phyloP scores from a whole-genome alignment of 2,888 invertebrate genomes.

The Caradrina kadenii region DNA sequence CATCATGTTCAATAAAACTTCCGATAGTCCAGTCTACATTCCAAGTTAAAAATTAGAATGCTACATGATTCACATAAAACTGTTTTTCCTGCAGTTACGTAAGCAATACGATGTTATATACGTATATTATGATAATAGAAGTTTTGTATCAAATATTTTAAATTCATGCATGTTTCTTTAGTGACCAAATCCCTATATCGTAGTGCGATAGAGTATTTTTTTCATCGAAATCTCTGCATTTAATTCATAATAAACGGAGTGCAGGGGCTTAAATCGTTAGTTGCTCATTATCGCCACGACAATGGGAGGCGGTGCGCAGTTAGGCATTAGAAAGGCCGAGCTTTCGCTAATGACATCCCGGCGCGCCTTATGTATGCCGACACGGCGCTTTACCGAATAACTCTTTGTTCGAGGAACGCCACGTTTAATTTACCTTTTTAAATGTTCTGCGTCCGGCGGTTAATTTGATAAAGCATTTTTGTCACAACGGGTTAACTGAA shows the following conservation, averaged over 20 bases:
- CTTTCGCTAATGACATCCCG: constrained; percentile 88
- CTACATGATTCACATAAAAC: too few relatives aligned
- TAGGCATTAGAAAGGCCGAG: constrained; percentile 89
- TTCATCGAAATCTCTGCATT: constrained; percentile 55
- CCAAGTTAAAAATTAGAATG: too few relatives aligned
- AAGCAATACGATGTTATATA: too few relatives aligned
- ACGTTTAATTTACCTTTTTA: constrained; percentile 67
- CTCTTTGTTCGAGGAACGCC: constrained; percentile 78
- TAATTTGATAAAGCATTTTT: constrained; percentile 60
- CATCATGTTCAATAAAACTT: too few relatives aligned
- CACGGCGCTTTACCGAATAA: constrained; percentile 83
- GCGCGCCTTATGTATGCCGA: constrained; percentile 75
- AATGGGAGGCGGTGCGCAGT: constrained; percentile 86
- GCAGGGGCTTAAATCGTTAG: constrained; percentile 84
- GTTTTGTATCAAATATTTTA: neutral
- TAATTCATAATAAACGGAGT: constrained; percentile 63
- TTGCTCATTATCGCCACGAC: constrained; percentile 87
- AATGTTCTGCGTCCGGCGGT: constrained; percentile 54
- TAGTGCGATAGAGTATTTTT: constrained; percentile 34
- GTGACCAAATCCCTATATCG: neutral
- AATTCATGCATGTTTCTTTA: neutral
- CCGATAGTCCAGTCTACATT: too few relatives aligned
- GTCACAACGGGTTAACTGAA: constrained; percentile 25
- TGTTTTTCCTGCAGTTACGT: too few relatives aligned
- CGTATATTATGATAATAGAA: too few relatives aligned